Percentiles rank a stretch among this genome's conserved stretches.
Conservation (phyloP, 2,888 invertebrate species). For the Mystacides longicornis region DNA sequence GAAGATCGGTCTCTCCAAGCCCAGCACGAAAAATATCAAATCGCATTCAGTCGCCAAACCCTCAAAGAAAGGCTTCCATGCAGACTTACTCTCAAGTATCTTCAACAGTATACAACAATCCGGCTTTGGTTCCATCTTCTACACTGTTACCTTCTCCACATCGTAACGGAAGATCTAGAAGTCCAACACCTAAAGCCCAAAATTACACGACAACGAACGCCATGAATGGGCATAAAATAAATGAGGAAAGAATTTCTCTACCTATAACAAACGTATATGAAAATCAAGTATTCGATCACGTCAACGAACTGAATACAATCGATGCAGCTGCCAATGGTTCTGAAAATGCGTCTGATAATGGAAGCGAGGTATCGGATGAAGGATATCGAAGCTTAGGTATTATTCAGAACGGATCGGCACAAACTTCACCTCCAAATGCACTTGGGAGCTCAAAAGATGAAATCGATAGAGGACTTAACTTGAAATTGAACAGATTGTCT, state of each 20-base stretch:
- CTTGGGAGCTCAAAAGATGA: constrained; percentile 32
- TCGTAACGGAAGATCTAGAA: constrained; percentile 39
- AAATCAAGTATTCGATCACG: constrained; percentile 14
- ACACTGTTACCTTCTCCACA: constrained; percentile 48
- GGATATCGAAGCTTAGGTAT: constrained; percentile 76
- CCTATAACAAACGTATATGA: constrained; percentile 23
- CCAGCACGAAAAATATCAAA: constrained; percentile 19
- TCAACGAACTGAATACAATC: constrained; percentile 27
- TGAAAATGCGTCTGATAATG: constrained; percentile 67
- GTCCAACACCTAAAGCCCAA: constrained; percentile 24
- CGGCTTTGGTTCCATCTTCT: constrained; percentile 34
- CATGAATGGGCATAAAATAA: constrained; percentile 29
- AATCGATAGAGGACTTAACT: constrained; percentile 30
- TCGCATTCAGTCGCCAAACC: constrained; percentile 19
- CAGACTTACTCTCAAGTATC: constrained; percentile 4
- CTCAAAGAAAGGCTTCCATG: constrained; percentile 15
- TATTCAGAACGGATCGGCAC: constrained; percentile 49
- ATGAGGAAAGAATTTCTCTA: constrained; percentile 28
- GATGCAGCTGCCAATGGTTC: constrained; percentile 31
- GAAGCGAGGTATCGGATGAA: constrained; percentile 79
- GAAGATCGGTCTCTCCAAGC: constrained; percentile 33
- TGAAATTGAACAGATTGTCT: constrained; percentile 49
- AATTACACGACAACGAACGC: constrained; percentile 20
- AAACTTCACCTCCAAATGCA: constrained; percentile 38
- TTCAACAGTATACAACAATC: constrained; percentile 12